Evolutionary conservation across 2,113 vertebrate species (phyloP), one percentile per base, ranked within the genome.

Genomic region (Cyprinodon tularosa): DNA sequence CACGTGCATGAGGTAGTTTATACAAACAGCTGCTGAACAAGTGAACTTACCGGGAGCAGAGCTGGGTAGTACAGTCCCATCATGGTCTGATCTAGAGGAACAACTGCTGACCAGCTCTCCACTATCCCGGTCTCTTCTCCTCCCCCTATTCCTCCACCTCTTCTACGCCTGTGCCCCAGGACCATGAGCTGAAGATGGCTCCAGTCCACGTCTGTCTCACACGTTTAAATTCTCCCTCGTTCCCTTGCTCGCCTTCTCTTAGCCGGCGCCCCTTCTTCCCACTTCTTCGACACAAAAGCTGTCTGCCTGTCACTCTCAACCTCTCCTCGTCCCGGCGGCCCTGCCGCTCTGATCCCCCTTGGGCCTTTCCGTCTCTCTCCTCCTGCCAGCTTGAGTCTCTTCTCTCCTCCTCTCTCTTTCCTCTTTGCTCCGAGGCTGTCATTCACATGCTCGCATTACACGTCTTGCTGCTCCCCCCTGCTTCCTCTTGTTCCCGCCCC

Each of bases 21-120:
- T 0, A n/a, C 59, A 63, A 48, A 72, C 42, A 76, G 50, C 48
- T 36, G 40, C 68, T 63, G 2, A 2, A 73, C 70, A 36, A 38
- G 72, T 4, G 38, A 80, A 93, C 93, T 94, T 83, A 94, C 93
- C 92, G 89, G 88, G 17, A 92, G 72, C 81, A 91, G 77, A 63
- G 91, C 86, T 83, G 89, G 90, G 84, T 91, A 94, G 85, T 93
- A 93, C 42, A 94, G 88, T 80, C 92, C 93, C 93, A 94, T 94
- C 93, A 94, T 93, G 1, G 88, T 93, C 89, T 89, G 85, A 89
- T 81, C 85, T 83, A 77, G 74, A 80, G 80, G 78, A 88, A 89
- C 75, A 78, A 86, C 77, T 71, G 84, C 78, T 78, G 84, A 72
- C 86, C 80, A 86, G 86, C 80, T 87, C 80, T 89, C 86, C 80